phyloP scores from a whole-genome alignment of 2,113 vertebrate species.

The Cairina moschata region DNA sequence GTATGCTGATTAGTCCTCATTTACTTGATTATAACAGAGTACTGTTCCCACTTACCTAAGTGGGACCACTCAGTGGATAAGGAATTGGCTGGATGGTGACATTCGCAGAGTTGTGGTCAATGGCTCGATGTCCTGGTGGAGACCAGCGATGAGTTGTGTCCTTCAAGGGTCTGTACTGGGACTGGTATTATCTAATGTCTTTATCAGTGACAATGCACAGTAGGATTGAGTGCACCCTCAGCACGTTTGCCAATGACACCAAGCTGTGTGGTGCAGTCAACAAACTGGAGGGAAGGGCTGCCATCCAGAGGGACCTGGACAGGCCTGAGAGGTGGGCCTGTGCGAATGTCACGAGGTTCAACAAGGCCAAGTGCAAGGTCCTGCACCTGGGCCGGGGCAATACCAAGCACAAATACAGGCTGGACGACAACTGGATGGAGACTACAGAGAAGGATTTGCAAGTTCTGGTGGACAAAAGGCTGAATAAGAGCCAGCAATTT shows the following conservation, averaged over 20 bases:
- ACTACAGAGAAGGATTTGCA: not conserved
- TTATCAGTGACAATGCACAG: not conserved
- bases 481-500: not conserved
- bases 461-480: not conserved
- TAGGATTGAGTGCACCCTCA: not conserved
- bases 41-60: not conserved
- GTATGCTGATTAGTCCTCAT: not conserved
- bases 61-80: not conserved
- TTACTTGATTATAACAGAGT: not conserved
- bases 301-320: not conserved
- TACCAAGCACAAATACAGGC: not conserved
- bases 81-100: not conserved
- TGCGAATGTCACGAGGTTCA: not conserved
- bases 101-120: not conserved
- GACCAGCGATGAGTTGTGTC: not conserved
- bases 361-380: not conserved
- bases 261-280: not conserved
- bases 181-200: not conserved
- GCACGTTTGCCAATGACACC: not conserved
- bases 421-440: no score
- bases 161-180: not conserved
- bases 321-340: not conserved
- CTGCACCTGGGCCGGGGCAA: not conserved
- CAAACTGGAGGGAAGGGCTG: not conserved
- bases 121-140: not conserved